These are phyloP conservation scores for Hozukius guyotensis DNA, from an alignment of 2,797 vertebrate genomes.

Conservation along the genomic window DNA sequence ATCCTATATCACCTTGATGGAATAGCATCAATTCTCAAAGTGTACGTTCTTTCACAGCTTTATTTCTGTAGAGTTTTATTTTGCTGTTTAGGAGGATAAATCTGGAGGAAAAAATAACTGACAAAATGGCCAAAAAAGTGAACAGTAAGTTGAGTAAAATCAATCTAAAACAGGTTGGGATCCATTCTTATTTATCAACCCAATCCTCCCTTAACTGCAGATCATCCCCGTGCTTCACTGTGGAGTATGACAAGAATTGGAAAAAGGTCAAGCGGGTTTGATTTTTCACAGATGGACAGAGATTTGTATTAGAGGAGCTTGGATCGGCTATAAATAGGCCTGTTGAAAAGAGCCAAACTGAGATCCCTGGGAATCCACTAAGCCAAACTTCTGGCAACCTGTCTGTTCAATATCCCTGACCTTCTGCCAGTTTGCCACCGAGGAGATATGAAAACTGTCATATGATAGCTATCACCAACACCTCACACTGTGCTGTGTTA, in stretches of 20 bases:
- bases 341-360: constrained; percentile 42
- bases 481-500: constrained; percentile 9
- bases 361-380: constrained; percentile 61
- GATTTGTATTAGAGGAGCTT: constrained; percentile 47
- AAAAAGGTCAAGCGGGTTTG: constrained; percentile 63
- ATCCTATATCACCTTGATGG: not conserved
- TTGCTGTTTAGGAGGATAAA: not conserved
- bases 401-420: constrained; percentile 59
- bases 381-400: constrained; percentile 65
- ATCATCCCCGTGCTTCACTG: constrained; percentile 35
- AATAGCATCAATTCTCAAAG: not conserved
- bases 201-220: constrained; percentile 39
- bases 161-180: constrained; percentile 25
- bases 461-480: constrained; percentile 31
- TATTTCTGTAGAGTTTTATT: not conserved
- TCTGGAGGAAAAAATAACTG: not conserved
- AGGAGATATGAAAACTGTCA: constrained; percentile 46
- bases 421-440: constrained; percentile 58
- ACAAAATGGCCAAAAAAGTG: constrained; percentile 4
- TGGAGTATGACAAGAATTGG: constrained; percentile 45
- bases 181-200: constrained; percentile 48
- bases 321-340: constrained; percentile 52
- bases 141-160: constrained; percentile 31
- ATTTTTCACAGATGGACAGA: constrained; percentile 53
- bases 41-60: not conserved